These are phyloP conservation scores for Eudyptes chrysolophus DNA, from an alignment of 2,113 vertebrate species.

Conservation along the genomic window DNA sequence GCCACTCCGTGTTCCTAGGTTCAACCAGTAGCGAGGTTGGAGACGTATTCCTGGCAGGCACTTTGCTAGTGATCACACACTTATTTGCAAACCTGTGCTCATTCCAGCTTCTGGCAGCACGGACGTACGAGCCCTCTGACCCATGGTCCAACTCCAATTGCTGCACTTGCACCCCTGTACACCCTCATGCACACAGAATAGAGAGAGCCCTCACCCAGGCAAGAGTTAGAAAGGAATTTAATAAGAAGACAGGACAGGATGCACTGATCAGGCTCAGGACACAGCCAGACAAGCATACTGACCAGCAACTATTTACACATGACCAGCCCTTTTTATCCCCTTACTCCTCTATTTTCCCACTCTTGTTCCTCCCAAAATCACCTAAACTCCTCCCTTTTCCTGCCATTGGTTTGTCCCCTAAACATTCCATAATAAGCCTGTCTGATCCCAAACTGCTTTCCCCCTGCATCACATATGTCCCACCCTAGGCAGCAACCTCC, in stretches of 20 bases:
- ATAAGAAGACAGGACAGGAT: not conserved
- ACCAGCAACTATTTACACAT: not conserved
- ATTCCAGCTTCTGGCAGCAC: not conserved
- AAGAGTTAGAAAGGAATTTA: not conserved
- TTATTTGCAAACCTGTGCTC: accelerated
- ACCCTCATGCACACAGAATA: not conserved
- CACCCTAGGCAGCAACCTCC: not conserved
- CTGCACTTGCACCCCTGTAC: not conserved
- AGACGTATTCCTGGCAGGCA: not conserved
- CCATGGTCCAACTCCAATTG: not conserved
- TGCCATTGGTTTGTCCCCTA: not conserved
- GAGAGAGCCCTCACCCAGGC: not conserved
- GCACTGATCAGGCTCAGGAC: not conserved
- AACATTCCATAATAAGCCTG: not conserved
- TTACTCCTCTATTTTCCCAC: not conserved
- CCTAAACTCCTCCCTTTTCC: not conserved
- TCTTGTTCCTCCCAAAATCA: not conserved
- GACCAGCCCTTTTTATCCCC: not conserved
- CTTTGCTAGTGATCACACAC: not conserved
- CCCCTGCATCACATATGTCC: accelerated
- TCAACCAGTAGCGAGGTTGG: not conserved
- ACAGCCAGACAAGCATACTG: not conserved
- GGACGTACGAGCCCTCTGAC: not conserved
- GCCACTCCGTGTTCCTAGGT: not conserved
- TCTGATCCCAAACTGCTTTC: not conserved